These are phyloP conservation scores for Nephrocerus scutellatus DNA, from an alignment of 2,888 invertebrate genomes.

Conservation along the genomic window DNA sequence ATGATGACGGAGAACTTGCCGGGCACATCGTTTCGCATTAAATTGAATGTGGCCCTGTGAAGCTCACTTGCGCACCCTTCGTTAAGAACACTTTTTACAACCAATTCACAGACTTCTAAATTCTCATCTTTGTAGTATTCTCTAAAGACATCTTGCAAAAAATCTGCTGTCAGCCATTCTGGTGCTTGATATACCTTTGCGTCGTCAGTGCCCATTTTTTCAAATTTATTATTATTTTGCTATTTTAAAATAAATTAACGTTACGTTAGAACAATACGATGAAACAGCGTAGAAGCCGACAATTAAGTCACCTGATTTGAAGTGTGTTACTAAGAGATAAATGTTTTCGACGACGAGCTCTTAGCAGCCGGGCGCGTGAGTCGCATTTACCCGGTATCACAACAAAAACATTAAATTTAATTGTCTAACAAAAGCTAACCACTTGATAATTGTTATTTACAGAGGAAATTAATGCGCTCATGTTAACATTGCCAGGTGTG, in stretches of 20 bases:
- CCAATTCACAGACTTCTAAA: conserved; percentile 32
- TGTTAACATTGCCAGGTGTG: neutral
- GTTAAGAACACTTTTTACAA: conserved; percentile 31
- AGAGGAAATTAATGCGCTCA: conserved; percentile 1
- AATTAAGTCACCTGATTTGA: conserved; percentile 19
- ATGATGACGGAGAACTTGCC: conserved; percentile 41
- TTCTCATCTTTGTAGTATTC: conserved; percentile 43
- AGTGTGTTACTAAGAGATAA: too few species aligned
- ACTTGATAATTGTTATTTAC: too few species aligned
- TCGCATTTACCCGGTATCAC: too few species aligned
- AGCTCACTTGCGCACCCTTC: conserved; percentile 42
- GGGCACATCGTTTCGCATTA: conserved; percentile 33
- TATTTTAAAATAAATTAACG: too few species aligned
- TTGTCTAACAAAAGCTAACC: too few species aligned
- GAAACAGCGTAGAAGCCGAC: conserved; percentile 13
- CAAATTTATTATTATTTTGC: too few species aligned
- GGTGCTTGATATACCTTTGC: conserved; percentile 37
- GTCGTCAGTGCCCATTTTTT: conserved; percentile 40
- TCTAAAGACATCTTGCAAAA: conserved; percentile 42
- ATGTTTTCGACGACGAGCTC: too few species aligned
- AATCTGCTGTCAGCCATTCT: conserved; percentile 40
- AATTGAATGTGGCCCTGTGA: conserved; percentile 41
- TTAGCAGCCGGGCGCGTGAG: neutral
- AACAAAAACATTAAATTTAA: too few species aligned
- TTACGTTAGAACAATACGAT: too few species aligned